Evolutionary conservation across 2,888 invertebrate species (phyloP).

Genomic region (Crepidodera aurea): DNA sequence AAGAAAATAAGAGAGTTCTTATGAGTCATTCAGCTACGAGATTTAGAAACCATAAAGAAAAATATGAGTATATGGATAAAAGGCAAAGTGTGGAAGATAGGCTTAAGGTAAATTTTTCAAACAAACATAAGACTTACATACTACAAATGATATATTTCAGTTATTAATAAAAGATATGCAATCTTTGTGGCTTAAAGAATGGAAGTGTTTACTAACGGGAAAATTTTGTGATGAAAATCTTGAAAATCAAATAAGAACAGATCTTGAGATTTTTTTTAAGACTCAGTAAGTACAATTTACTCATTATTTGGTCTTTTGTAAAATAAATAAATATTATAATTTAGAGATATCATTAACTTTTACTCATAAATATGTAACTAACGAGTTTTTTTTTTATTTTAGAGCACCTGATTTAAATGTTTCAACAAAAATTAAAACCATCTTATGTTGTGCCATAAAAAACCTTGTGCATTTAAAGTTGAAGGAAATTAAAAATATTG

Average conservation of each 20-base stretch:
- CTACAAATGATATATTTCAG: too few species aligned
- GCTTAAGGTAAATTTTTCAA: constrained; percentile 42
- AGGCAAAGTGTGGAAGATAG: constrained; percentile 42
- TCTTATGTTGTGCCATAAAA: constrained; percentile 61
- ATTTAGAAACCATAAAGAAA: constrained; percentile 40
- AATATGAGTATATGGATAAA: constrained; percentile 42
- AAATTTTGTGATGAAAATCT: constrained; percentile 63
- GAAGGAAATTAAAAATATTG: constrained; percentile 59
- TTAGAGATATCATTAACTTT: too few species aligned
- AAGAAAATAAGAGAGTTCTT: constrained; percentile 45
- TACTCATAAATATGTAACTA: too few species aligned
- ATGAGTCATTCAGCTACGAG: constrained; percentile 26
- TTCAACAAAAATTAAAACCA: constrained; percentile 54
- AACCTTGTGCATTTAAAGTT: constrained; percentile 56
- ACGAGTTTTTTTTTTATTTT: constrained; percentile 21
- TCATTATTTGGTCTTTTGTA: too few species aligned
- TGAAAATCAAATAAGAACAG: constrained; percentile 60
- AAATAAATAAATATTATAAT: too few species aligned
- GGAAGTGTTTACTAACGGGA: constrained; percentile 70
- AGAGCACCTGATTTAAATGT: constrained; percentile 38
- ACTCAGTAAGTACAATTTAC: constrained; percentile 28
- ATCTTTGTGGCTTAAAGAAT: constrained; percentile 70
- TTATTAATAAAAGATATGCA: constrained; percentile 68
- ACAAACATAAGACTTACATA: too few species aligned
- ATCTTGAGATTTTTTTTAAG: constrained; percentile 54